These are phyloP conservation scores for Drosophila nikananu DNA, from an alignment of 1,140 invertebrate species.

Conservation along the genomic window DNA sequence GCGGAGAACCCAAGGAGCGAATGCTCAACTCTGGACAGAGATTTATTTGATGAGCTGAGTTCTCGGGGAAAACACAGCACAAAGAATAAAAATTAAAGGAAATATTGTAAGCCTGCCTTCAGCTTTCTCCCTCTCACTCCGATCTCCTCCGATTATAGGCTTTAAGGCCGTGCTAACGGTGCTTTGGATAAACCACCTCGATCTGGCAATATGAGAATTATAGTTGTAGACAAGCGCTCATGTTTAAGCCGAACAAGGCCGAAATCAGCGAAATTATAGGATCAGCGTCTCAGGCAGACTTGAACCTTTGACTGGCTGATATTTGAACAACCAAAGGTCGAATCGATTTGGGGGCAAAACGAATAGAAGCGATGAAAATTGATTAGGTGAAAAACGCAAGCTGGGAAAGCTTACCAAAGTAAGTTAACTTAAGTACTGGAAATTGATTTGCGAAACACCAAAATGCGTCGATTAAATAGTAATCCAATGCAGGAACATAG, in stretches of 20 bases:
- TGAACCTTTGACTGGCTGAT: conserved; percentile 51
- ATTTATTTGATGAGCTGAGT: conserved; percentile 78
- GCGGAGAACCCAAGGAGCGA: conserved; percentile 46
- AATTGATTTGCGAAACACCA: conserved; percentile 2
- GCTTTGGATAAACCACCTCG: conserved; percentile 39
- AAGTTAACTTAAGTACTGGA: not conserved
- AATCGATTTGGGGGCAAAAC: conserved; percentile 36
- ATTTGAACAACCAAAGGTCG: conserved; percentile 40
- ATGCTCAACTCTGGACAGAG: conserved; percentile 69
- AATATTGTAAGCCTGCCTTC: conserved; percentile 59
- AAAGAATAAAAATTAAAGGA: conserved; percentile 36
- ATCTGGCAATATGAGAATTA: conserved; percentile 44
- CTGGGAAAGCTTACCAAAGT: not conserved
- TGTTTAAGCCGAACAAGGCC: conserved; percentile 47
- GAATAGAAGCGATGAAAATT: conserved; percentile 37
- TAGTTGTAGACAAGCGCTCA: conserved; percentile 44
- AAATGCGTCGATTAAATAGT: not conserved
- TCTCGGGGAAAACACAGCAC: conserved; percentile 33
- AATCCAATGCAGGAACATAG: not conserved
- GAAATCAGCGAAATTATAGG: conserved; percentile 39
- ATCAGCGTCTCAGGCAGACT: conserved; percentile 22
- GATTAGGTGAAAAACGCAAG: conserved; percentile 28
- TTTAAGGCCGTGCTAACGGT: conserved; percentile 69
- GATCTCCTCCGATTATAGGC: conserved; percentile 61
- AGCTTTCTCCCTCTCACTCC: conserved; percentile 18